These are phyloP conservation scores for Pseudoatta argentina DNA, from an alignment of 1,140 invertebrate species.

Conservation along the genomic window DNA sequence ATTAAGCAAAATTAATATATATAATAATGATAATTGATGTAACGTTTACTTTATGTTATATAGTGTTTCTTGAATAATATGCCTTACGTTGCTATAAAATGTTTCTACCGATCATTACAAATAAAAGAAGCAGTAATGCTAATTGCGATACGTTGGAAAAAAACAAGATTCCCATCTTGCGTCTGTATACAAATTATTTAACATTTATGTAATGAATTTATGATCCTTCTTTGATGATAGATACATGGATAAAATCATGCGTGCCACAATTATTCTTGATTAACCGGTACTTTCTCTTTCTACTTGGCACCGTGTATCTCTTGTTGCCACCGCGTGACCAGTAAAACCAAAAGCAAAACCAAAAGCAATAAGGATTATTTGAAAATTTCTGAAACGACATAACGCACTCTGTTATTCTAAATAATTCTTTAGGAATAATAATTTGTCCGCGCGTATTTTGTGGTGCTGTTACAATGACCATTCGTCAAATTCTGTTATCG, in stretches of 20 bases:
- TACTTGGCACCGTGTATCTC: background rate
- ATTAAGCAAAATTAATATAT: slow-evolving; percentile 3
- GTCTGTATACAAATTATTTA: slow-evolving; percentile 15
- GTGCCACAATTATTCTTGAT: slow-evolving; percentile 28
- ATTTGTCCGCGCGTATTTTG: background rate
- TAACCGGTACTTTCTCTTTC: slow-evolving; percentile 10
- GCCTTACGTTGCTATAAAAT: background rate
- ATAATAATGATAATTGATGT: slow-evolving; percentile 31
- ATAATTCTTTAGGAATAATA: background rate
- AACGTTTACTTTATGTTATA: background rate
- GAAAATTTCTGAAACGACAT: background rate
- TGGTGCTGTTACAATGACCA: background rate
- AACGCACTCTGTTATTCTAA: background rate
- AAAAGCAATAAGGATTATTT: background rate
- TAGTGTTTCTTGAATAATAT: slow-evolving; percentile 17
- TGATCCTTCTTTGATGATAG: background rate
- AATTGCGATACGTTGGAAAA: background rate
- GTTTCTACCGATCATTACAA: slow-evolving; percentile 16
- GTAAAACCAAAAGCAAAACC: background rate
- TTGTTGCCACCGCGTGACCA: background rate
- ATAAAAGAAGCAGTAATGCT: background rate
- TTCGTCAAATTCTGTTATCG: slow-evolving; percentile 9
- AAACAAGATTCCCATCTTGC: background rate
- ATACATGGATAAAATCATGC: slow-evolving; percentile 24
- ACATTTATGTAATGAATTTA: slow-evolving; percentile 36